Evolutionary conservation across 1,140 invertebrate genomes (phyloP).

Genomic region (Hyles vespertilio): DNA sequence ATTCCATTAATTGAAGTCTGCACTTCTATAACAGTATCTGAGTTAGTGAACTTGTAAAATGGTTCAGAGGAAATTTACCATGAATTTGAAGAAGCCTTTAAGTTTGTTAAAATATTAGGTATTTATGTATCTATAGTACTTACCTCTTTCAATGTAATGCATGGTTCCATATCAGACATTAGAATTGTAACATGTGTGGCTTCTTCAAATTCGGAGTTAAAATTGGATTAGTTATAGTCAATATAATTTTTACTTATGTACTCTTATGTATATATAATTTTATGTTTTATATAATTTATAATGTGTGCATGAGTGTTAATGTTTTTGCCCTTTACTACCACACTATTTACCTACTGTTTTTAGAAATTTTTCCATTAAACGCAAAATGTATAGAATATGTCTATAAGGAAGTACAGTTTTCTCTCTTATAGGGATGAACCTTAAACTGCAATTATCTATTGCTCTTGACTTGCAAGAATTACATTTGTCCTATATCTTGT

Average conservation of each 20-base stretch:
- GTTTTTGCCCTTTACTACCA: conserved; percentile 47
- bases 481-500: too few species aligned
- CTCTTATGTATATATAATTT: conserved; percentile 14
- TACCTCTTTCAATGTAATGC: neutral
- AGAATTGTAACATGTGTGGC: conserved; percentile 10
- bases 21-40: too few species aligned
- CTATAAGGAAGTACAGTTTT: conserved; percentile 1
- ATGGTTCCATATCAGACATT: too few species aligned
- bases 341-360: conserved; percentile 28
- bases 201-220: conserved; percentile 28
- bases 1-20: too few species aligned
- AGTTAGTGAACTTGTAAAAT: too few species aligned
- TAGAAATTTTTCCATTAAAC: conserved; percentile 12
- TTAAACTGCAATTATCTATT: neutral
- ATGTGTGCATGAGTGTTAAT: conserved; percentile 47
- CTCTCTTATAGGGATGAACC: conserved; percentile 3
- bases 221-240: conserved; percentile 21
- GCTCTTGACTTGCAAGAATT: neutral
- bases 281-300: conserved; percentile 3
- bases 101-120: neutral
- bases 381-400: neutral
- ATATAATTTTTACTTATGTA: conserved; percentile 17
- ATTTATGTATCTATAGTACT: neutral
- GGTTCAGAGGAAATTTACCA: too few species aligned
- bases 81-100: neutral